Evolutionary conservation across 2,113 vertebrate species (phyloP).

Genomic region (Scopus umbretta): DNA sequence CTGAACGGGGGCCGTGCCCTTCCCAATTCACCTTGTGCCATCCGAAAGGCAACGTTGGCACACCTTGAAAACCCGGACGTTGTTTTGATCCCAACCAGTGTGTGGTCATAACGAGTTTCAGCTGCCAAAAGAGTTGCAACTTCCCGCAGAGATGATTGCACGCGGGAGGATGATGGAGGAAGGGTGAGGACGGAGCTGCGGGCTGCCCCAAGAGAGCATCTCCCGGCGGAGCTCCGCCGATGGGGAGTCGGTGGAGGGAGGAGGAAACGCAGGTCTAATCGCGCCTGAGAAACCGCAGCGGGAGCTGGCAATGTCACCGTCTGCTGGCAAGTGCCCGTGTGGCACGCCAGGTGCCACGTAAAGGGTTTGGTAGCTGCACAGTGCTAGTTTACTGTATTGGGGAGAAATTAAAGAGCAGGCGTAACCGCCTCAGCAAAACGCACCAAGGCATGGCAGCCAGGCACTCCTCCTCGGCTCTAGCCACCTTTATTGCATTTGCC

Average conservation of each 20-base stretch:
- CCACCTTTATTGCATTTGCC: not conserved
- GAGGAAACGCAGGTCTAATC: not conserved
- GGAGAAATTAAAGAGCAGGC: not conserved
- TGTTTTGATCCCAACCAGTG: not conserved
- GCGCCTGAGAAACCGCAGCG: not conserved
- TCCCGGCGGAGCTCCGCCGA: not conserved
- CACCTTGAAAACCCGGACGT: not conserved
- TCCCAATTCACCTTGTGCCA: not conserved
- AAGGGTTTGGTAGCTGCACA: not conserved
- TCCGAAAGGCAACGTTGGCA: accelerated
- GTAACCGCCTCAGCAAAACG: not conserved
- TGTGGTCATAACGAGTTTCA: not conserved
- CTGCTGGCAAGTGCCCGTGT: accelerated
- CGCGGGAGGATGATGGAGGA: not conserved
- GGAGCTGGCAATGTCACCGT: no score
- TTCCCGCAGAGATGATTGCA: accelerated
- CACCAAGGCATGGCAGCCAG: not conserved
- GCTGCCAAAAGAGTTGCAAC: not conserved
- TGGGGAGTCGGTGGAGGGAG: no score
- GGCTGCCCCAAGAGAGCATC: not conserved
- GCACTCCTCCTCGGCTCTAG: not conserved
- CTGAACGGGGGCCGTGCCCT: not conserved
- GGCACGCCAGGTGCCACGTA: accelerated
- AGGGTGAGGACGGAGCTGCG: not conserved
- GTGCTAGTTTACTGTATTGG: not conserved